Conservation (phyloP, 2,113 vertebrate genomes). For the Emberiza fucata region DNA sequence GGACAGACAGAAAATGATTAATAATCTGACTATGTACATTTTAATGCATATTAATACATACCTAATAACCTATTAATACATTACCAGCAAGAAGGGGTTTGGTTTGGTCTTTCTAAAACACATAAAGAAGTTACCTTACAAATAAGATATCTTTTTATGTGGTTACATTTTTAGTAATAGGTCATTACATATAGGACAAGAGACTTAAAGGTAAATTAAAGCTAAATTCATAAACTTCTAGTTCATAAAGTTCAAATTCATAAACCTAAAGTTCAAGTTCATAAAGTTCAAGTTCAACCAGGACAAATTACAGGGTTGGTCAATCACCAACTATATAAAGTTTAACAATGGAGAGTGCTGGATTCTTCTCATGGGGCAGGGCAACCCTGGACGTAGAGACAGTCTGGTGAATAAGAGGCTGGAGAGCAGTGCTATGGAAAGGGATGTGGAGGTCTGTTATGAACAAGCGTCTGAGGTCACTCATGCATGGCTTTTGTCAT, state of each 20-base stretch:
- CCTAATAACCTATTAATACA: background rate
- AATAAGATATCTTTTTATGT: background rate
- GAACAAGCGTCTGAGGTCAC: background rate
- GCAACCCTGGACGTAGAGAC: background rate
- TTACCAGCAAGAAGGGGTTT: background rate
- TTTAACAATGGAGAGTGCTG: background rate
- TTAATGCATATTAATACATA: background rate
- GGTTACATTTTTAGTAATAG: background rate
- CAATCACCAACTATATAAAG: background rate
- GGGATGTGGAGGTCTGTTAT: background rate
- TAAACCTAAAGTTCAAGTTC: background rate
- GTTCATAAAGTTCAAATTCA: background rate
- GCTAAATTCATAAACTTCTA: background rate
- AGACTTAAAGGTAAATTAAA: background rate
- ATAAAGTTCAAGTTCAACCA: background rate
- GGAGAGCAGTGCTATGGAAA: background rate
- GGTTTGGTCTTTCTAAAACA: background rate
- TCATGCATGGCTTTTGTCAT: background rate
- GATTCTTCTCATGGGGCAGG: background rate
- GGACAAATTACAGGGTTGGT: background rate
- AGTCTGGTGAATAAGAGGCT: background rate
- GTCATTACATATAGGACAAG: background rate
- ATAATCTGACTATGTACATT: rapidly evolving
- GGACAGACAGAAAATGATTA: background rate
- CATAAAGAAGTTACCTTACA: background rate